These are phyloP conservation scores for Spea hammondii DNA, from an alignment of 2,797 vertebrate species.

Conservation along the genomic window DNA sequence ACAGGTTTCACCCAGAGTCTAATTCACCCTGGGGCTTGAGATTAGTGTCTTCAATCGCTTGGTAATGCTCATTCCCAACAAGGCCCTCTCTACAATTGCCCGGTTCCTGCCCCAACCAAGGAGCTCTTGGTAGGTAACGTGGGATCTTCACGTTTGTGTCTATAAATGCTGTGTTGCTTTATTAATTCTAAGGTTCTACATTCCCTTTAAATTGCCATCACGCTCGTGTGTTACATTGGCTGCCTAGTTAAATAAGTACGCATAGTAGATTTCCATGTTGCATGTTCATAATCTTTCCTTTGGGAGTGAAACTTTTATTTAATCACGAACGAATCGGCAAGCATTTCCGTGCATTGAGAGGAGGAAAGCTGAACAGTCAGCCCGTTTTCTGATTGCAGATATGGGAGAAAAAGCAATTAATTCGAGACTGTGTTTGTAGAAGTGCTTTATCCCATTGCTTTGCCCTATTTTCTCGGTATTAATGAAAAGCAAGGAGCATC, in stretches of 20 bases:
- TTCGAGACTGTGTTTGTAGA: not conserved
- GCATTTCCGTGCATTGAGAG: not conserved
- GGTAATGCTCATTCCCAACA: too few relatives aligned
- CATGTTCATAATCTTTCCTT: conserved; percentile 37
- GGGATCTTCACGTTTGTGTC: too few relatives aligned
- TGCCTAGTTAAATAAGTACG: conserved; percentile 6
- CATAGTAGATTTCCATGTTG: conserved; percentile 14
- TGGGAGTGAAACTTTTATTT: conserved; percentile 19
- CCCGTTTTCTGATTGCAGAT: not conserved
- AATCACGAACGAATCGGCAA: conserved; percentile 46
- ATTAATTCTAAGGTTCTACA: too few relatives aligned
- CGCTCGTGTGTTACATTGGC: not conserved
- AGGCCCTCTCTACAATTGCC: too few relatives aligned
- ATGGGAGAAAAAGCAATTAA: not conserved
- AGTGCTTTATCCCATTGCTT: not conserved
- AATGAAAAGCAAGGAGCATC: too few relatives aligned
- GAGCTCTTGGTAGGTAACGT: too few relatives aligned
- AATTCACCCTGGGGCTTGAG: too few relatives aligned
- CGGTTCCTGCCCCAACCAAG: too few relatives aligned
- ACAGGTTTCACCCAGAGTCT: too few relatives aligned
- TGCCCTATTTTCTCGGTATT: not conserved
- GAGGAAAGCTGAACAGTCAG: not conserved
- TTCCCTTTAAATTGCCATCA: too few relatives aligned
- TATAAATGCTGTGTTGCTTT: too few relatives aligned
- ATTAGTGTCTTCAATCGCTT: too few relatives aligned